Percentiles rank a stretch among this genome's conserved stretches.
Conservation (phyloP, 2,888 invertebrate genomes). For the Lobophora halterata region DNA sequence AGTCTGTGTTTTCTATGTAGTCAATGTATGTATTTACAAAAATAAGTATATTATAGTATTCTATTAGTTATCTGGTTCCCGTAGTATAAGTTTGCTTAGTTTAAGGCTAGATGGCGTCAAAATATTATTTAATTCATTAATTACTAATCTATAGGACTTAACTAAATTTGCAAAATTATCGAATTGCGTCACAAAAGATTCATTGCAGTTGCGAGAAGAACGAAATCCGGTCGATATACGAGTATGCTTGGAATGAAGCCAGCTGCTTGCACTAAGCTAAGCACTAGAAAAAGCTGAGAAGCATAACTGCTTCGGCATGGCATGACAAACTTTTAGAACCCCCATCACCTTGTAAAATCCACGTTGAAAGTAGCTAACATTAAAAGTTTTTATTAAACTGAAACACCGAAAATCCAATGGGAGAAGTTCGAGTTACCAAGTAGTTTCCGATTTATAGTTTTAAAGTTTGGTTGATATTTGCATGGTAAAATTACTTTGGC, state of each 20-base stretch:
- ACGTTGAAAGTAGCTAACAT: no score
- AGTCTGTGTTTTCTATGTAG: no score
- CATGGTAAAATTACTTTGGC: constrained; percentile 1
- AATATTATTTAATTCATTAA: neutral
- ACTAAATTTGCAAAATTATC: constrained; percentile 24
- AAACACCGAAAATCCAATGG: neutral
- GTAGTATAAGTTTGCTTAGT: no score
- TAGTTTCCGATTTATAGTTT: constrained; percentile 3
- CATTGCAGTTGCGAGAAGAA: constrained; percentile 39
- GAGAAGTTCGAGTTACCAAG: neutral
- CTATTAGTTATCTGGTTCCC: no score
- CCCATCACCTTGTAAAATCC: constrained; percentile 1
- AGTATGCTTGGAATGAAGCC: constrained; percentile 52
- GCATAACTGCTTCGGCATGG: constrained; percentile 25
- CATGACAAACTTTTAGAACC: constrained; percentile 21
- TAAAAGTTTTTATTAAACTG: no score
- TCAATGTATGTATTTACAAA: no score
- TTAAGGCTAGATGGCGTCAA: neutral
- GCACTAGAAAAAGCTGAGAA: constrained; percentile 35
- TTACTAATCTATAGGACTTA: constrained; percentile 7
- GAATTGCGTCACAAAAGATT: constrained; percentile 32
- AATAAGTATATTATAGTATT: no score
- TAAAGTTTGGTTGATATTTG: no score
- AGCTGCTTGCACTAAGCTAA: constrained; percentile 34
- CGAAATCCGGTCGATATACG: constrained; percentile 49